Percentiles rank a stretch among this genome's conserved stretches.
These are phyloP conservation scores for Carpatolechia fugitivella DNA, from an alignment of 2,888 invertebrate species.

Conservation along the genomic window DNA sequence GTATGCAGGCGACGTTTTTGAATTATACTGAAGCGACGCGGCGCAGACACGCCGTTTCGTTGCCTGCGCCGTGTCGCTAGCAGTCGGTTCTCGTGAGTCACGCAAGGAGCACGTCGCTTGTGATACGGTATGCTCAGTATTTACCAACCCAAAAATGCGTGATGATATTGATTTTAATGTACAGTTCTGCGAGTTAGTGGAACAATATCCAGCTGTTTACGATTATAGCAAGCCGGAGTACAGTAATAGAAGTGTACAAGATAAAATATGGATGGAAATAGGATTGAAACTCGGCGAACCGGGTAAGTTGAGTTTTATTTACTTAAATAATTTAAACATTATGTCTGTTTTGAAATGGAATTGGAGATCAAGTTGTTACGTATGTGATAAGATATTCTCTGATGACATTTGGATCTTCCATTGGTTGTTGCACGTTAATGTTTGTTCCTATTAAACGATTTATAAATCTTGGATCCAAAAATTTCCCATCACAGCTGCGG, in stretches of 20 bases:
- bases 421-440: conserved; percentile 18
- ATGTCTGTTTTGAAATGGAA: conserved; percentile 25
- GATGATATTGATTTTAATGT: conserved; percentile 20
- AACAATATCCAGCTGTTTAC: conserved; percentile 21
- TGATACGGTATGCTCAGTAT: background rate
- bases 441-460: conserved; percentile 23
- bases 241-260: conserved; percentile 25
- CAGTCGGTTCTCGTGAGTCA: background rate
- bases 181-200: conserved; percentile 23
- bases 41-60: no score
- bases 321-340: conserved; percentile 17
- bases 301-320: conserved; percentile 21
- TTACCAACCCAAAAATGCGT: conserved; percentile 1
- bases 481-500: conserved; percentile 24
- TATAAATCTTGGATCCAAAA: conserved; percentile 21
- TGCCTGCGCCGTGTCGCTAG: background rate
- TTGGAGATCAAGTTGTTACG: conserved; percentile 22
- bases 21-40: no score
- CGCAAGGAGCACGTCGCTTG: background rate
- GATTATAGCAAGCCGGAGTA: no score
- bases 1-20: no score
- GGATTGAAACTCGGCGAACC: conserved; percentile 21
- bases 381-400: conserved; percentile 27
- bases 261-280: conserved; percentile 25
- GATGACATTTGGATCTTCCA: conserved; percentile 22